phyloP scores from a whole-genome alignment of 2,797 vertebrate genomes.

The Sarcoramphus papa region DNA sequence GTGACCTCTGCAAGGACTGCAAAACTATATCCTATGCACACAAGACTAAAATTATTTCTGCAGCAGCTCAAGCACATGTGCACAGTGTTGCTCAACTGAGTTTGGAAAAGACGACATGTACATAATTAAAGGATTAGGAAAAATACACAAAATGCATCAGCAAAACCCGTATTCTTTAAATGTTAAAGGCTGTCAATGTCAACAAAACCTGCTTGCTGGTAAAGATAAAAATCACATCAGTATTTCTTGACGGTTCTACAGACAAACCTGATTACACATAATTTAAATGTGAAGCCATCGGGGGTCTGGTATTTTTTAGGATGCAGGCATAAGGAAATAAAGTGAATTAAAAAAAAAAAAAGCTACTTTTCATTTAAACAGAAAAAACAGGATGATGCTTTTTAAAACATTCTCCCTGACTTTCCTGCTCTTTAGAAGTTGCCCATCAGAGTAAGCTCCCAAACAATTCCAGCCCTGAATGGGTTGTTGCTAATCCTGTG shows the following conservation, averaged over 20 bases:
- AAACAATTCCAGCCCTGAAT: background rate
- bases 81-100: background rate
- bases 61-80: background rate
- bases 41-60: background rate
- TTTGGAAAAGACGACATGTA: background rate
- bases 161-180: background rate
- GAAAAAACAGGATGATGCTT: background rate
- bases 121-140: background rate
- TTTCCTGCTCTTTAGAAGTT: background rate
- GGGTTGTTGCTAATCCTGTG: background rate
- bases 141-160: background rate
- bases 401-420: background rate
- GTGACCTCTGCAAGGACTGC: background rate
- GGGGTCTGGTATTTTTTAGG: background rate
- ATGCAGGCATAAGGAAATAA: background rate
- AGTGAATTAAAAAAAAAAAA: background rate
- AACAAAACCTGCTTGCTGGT: background rate
- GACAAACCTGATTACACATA: background rate
- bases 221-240: background rate
- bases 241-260: background rate
- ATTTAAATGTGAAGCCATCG: background rate
- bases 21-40: background rate
- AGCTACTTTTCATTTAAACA: background rate
- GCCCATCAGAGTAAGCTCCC: background rate
- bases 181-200: background rate